A percentile compares a stretch with the other conserved stretches of the same genome.
phyloP scores from a whole-genome alignment of 2,113 vertebrate genomes.

The Symphodus melops region DNA sequence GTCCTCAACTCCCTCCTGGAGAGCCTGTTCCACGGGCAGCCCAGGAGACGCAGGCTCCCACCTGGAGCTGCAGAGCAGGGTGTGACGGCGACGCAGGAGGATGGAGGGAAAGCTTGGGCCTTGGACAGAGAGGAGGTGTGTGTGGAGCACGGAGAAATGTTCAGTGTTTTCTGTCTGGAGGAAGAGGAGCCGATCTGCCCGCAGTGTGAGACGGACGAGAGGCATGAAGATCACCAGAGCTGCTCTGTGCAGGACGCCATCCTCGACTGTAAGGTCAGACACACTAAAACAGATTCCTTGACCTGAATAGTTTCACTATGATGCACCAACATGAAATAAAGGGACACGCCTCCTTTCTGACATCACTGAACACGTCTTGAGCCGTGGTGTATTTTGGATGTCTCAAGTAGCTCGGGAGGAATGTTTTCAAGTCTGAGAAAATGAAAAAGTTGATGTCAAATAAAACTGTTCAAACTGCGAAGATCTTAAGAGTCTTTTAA shows the following conservation, averaged over 20 bases:
- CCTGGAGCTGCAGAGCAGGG: background rate
- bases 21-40: background rate
- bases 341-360: background rate
- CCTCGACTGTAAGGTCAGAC: background rate
- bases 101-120: background rate
- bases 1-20: background rate
- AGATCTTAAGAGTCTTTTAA: too few relatives aligned
- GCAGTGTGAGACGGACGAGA: background rate
- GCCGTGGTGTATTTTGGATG: too few relatives aligned
- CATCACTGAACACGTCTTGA: background rate
- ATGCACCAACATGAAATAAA: background rate
- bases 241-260: background rate
- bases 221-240: background rate
- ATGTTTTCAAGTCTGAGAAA: too few relatives aligned
- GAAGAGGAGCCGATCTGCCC: background rate
- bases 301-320: background rate
- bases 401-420: too few relatives aligned
- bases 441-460: too few relatives aligned
- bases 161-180: background rate
- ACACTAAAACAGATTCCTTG: background rate
- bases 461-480: too few relatives aligned
- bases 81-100: background rate
- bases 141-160: background rate
- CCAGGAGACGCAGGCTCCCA: background rate
- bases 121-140: background rate